Evolutionary conservation across 2,797 vertebrate species (phyloP), one percentile per base, ranked within the genome.

Genomic region (Iguana delicatissima): DNA sequence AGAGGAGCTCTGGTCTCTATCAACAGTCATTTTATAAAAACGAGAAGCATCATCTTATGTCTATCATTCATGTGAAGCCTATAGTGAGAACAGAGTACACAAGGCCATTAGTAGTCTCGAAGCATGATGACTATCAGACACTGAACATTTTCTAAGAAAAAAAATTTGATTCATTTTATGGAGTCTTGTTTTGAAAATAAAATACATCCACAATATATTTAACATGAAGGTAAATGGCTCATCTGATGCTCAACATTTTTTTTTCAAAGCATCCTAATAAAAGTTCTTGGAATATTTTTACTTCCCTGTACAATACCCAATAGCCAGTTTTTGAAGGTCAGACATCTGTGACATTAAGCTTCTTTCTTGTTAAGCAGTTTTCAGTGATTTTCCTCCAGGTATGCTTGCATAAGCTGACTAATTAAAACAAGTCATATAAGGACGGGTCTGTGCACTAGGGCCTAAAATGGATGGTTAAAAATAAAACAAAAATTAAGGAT

Each of bases 101-200:
- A 88, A 88, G 42, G 92, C 50, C 20, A 42, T 0, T 26, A 93
- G 86, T 85, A 2, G 6, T 50, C 0, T 67, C 72, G 64, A 88
- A 52, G 0, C 89, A 72, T 77, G 72, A 12, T 2, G 14, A 55
- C n/a, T 85, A 80, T 20, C 35, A 85, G 6, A 0, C 6, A 55
- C 86, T 46, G 73, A 84, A 57, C 24, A 18, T 67, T 74, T 90
- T 35, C 2, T 92, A 87, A 95, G 62, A 73, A 42, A 26, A 87
- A 94, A 90, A 90, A 82, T 62, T 10, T 88, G 74, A 91, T 91
- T 22, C 86, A 84, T 93, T 76, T 62, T 80, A 89, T 20, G 24
- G 8, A 12, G 88, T 93, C 94, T 20, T 76, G 13, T 91, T 93
- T 64, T 91, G 84, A 92, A 29, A 80, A 91, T 73, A 0, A 79